Conservation (phyloP, 2,888 invertebrate species). For the Mythimna pallens region DNA sequence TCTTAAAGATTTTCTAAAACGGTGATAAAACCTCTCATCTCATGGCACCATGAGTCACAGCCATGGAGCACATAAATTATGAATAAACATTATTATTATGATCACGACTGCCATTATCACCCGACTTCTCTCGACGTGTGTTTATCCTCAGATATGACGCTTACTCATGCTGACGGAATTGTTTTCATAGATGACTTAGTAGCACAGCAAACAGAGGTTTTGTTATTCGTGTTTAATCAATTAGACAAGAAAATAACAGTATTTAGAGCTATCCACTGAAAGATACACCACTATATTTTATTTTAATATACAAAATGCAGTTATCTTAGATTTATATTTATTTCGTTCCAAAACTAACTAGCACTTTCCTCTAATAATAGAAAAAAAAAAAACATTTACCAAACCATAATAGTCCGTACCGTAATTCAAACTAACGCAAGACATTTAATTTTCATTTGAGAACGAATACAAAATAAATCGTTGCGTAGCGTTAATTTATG, state of each 20-base stretch:
- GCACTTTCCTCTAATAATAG: too few relatives aligned
- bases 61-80: conserved; percentile 76
- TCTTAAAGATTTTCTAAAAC: conserved; percentile 37
- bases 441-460: conserved; percentile 65
- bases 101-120: conserved; percentile 68
- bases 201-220: not conserved
- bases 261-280: too few relatives aligned
- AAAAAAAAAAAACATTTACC: not conserved
- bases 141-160: conserved; percentile 32
- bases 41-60: conserved; percentile 73
- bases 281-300: too few relatives aligned
- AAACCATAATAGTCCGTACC: conserved; percentile 14
- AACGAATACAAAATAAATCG: conserved; percentile 69
- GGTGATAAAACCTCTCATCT: conserved; percentile 53
- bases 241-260: too few relatives aligned
- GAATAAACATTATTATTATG: conserved; percentile 83
- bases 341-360: too few relatives aligned
- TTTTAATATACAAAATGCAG: too few relatives aligned
- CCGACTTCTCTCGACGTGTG: conserved; percentile 44
- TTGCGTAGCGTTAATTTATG: conserved; percentile 69
- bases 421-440: conserved; percentile 60
- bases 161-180: conserved; percentile 50
- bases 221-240: not conserved
- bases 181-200: not conserved
- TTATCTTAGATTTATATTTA: too few relatives aligned